phyloP scores from a whole-genome alignment of 2,888 invertebrate genomes.

The Polydesmus complanatus region DNA sequence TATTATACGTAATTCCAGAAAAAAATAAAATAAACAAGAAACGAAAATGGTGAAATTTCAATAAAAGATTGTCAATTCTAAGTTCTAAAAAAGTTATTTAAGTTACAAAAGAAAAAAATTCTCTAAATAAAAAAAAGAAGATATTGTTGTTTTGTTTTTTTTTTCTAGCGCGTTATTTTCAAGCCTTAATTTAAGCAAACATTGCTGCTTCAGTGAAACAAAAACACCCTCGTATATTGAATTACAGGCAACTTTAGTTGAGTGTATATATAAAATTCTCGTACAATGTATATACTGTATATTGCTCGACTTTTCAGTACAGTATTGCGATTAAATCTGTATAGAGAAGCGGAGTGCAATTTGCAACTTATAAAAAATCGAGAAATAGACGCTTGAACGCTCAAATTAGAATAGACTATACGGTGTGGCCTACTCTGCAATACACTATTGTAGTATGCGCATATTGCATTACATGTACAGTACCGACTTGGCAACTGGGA shows the following conservation, averaged over 20 bases:
- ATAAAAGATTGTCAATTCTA: too few relatives aligned
- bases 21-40: too few relatives aligned
- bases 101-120: too few relatives aligned
- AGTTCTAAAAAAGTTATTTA: too few relatives aligned
- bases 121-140: too few relatives aligned
- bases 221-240: background rate
- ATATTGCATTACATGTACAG: too few relatives aligned
- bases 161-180: background rate
- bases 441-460: too few relatives aligned
- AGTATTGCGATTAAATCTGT: background rate
- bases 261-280: background rate
- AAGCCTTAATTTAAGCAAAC: background rate
- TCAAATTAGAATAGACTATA: background rate
- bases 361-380: background rate
- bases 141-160: too few relatives aligned
- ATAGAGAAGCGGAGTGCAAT: background rate
- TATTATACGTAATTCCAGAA: too few relatives aligned
- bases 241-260: background rate
- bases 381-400: background rate
- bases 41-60: too few relatives aligned
- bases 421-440: background rate
- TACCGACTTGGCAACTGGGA: too few relatives aligned
- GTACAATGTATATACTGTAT: background rate
- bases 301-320: background rate
- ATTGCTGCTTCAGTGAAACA: background rate